phyloP scores from a whole-genome alignment of 2,888 invertebrate genomes.

The Creontiades dilutus region DNA sequence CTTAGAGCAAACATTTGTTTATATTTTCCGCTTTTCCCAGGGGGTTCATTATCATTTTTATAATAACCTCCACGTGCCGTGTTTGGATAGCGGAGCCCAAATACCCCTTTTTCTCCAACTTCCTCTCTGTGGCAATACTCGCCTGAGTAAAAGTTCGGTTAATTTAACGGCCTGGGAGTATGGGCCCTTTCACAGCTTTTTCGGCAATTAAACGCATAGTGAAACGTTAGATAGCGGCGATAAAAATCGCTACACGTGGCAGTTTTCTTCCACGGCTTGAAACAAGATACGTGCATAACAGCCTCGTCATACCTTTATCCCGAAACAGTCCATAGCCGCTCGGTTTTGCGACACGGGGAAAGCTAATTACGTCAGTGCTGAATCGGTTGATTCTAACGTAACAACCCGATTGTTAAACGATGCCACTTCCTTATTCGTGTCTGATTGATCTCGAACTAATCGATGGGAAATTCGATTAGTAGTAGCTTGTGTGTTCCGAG shows the following conservation, averaged over 20 bases:
- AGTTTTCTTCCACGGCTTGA: neutral
- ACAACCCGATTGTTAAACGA: no score
- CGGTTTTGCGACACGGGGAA: no score
- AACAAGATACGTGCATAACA: neutral
- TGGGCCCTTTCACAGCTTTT: neutral
- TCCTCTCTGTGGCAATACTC: neutral
- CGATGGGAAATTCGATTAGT: no score
- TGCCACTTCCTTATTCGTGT: no score
- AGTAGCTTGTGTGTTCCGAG: no score
- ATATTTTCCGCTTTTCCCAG: conserved; percentile 68
- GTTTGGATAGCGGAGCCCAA: conserved; percentile 44
- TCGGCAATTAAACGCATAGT: neutral
- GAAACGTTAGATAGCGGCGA: neutral
- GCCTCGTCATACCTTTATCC: no score
- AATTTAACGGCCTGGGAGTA: conserved; percentile 15
- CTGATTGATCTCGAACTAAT: no score
- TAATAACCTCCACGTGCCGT: conserved; percentile 65
- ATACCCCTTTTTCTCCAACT: conserved; percentile 31
- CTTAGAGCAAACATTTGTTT: conserved; percentile 68
- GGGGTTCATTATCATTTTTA: conserved; percentile 67
- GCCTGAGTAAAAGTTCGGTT: conserved; percentile 3
- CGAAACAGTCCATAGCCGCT: no score
- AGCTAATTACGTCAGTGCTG: no score
- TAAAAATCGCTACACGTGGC: neutral
- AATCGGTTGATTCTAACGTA: no score